These are phyloP conservation scores for Mesorhabditis sp. DNA, from an alignment of 2,888 invertebrate species.

Conservation along the genomic window DNA sequence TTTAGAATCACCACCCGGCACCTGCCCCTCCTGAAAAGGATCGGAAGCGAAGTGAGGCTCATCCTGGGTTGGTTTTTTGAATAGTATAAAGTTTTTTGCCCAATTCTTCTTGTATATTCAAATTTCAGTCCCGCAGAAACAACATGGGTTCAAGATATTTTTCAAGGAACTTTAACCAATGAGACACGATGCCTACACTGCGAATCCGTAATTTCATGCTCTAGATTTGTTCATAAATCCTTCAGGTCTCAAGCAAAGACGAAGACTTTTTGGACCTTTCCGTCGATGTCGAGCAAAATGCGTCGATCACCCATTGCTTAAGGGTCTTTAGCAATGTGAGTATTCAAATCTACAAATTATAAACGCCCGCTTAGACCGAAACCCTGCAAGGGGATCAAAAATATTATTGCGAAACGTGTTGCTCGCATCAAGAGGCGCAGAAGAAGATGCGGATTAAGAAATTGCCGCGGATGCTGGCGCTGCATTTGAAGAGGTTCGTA, in stretches of 20 bases:
- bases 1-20: neutral
- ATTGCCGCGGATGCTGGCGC: constrained; percentile 89
- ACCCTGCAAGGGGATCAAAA: constrained; percentile 87
- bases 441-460: constrained; percentile 88
- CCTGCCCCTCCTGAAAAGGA: neutral
- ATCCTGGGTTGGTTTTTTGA: neutral
- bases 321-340: constrained; percentile 66
- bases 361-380: constrained; percentile 79
- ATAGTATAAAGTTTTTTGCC: neutral
- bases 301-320: constrained; percentile 95
- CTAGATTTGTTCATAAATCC: neutral
- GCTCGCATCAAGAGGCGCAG: constrained; percentile 46
- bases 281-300: constrained; percentile 98
- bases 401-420: constrained; percentile 40
- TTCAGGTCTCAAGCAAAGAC: constrained; percentile 84
- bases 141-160: constrained; percentile 99
- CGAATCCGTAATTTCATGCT: constrained; percentile 77
- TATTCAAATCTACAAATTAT: constrained; percentile 1
- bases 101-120: neutral
- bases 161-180: constrained; percentile 97
- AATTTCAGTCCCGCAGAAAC: constrained; percentile 66
- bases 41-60: neutral
- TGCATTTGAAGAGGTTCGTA: constrained; percentile 82
- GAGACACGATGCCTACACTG: constrained; percentile 98
- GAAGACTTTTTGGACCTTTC: constrained; percentile 98